Evolutionary conservation across 2,888 invertebrate genomes (phyloP), one percentile per base, ranked within the genome.

Genomic region (Lochmaea crataegi): DNA sequence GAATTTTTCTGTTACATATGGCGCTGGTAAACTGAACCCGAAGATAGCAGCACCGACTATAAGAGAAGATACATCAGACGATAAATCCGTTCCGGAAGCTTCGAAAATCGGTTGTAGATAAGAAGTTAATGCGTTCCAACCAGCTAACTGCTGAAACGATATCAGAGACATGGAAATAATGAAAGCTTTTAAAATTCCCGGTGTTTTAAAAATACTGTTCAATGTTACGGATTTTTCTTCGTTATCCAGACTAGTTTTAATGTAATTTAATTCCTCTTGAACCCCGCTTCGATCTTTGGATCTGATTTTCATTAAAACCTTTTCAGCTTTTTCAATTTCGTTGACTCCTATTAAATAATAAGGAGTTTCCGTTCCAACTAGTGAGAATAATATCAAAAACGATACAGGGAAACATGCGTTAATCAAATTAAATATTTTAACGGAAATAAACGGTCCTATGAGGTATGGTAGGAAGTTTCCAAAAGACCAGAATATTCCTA

Each of bases 131-230:
- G 80, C 80, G 42, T 71, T 76, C 18, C 77, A 75, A 9, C 94
- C 94, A 3, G 91, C 91, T 77, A 95, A 88, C 85, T 96, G 96
- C 83, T 96, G 96, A 87, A 94, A 93, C 77, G 91, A 87, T 63
- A 94, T 92, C 70, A 96, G 88, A 7, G 91, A 90, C 78, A 91
- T 91, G 0, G 92, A 92, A 68, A 93, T 91, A 78, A 94, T 89
- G 82, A 95, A 89, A 0, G 94, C 94, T 82, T 92, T 92, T 79
- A 93, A 91, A 84, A 94, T 92, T 22, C 91, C 89, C 67, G 90
- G 90, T 7, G 91, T 90, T 80, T 87, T 91, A 83, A 87, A 89
- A 0, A 94, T 88, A 80, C 93, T 93, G 0, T 86, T 81, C 0
- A 91, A 63, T 7, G 78, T 83, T 2, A 84, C 85, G 6, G 53